Conservation (phyloP, 2,888 invertebrate species). For the Xestia c-nigrum region DNA sequence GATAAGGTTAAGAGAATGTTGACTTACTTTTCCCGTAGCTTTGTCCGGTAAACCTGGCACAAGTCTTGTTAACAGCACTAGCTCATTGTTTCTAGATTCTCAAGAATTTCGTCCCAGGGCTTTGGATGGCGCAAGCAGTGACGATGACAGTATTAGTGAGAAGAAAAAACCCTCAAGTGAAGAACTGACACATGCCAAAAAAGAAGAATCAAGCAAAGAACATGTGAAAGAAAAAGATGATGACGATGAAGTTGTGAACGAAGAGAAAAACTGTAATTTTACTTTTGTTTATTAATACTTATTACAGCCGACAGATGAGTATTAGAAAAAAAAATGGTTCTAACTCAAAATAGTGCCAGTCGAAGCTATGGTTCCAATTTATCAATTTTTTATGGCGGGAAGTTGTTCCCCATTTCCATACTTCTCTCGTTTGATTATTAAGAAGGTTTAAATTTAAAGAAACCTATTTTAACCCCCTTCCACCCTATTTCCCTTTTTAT, state of each 20-base stretch:
- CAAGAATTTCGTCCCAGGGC: constrained; percentile 67
- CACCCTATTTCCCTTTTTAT: neutral
- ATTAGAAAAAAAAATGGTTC: neutral
- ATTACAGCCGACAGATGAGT: neutral
- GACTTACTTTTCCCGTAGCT: constrained; percentile 1
- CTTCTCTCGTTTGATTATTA: neutral
- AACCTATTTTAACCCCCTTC: neutral
- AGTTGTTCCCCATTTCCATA: neutral
- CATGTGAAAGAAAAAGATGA: constrained; percentile 47
- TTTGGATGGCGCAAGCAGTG: constrained; percentile 43
- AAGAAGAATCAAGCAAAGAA: constrained; percentile 58
- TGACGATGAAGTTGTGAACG: constrained; percentile 56
- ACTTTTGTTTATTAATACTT: neutral
- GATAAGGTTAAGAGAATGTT: no score
- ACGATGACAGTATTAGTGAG: constrained; percentile 27
- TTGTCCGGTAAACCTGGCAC: constrained; percentile 2
- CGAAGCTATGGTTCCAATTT: neutral
- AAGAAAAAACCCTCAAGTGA: constrained; percentile 68
- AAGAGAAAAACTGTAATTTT: constrained; percentile 51
- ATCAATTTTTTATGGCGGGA: neutral
- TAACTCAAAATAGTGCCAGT: neutral
- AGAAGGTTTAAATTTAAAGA: neutral
- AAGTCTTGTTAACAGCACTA: constrained; percentile 10
- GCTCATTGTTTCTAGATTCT: constrained; percentile 60
- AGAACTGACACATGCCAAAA: constrained; percentile 54